phyloP scores from a whole-genome alignment of 1,140 invertebrate genomes.

The Nasonia vitripennis region DNA sequence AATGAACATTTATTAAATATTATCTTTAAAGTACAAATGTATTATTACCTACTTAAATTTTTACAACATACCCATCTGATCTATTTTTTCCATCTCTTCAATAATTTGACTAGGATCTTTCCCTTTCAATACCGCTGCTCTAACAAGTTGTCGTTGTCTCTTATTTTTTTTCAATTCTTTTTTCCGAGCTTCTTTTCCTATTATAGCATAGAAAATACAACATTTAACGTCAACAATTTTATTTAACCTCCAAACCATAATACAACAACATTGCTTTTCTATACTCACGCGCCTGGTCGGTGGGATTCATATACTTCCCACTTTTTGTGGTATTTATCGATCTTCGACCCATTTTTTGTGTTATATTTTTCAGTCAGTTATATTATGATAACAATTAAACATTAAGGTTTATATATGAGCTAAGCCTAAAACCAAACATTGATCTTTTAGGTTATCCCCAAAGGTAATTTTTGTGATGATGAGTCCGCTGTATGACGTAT shows the following conservation, averaged over 20 bases:
- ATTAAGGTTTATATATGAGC: too few species aligned
- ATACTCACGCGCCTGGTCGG: conserved; percentile 96
- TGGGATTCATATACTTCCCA: conserved; percentile 99
- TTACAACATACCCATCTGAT: conserved; percentile 91
- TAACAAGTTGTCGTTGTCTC: conserved; percentile 94
- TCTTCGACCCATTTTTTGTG: conserved; percentile 89
- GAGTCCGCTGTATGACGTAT: too few species aligned
- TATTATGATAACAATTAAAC: too few species aligned
- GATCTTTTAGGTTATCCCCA: too few species aligned
- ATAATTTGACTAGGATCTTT: conserved; percentile 97
- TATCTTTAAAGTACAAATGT: background rate
- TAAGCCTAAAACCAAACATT: too few species aligned
- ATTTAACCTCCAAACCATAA: background rate
- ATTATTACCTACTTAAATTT: conserved; percentile 10
- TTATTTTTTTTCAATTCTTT: conserved; percentile 99
- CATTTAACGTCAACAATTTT: conserved; percentile 38
- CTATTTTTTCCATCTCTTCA: conserved; percentile 97
- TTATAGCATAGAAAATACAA: conserved; percentile 55
- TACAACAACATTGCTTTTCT: conserved; percentile 18
- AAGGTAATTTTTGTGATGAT: too few species aligned
- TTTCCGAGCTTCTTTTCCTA: conserved; percentile 97
- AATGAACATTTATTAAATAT: conserved; percentile 26
- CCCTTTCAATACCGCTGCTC: conserved; percentile 97
- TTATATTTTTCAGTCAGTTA: background rate
- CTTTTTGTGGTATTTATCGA: conserved; percentile 99